Evolutionary conservation across 1,140 invertebrate species (phyloP).

Genomic region (Meloidogyne floridensis): DNA sequence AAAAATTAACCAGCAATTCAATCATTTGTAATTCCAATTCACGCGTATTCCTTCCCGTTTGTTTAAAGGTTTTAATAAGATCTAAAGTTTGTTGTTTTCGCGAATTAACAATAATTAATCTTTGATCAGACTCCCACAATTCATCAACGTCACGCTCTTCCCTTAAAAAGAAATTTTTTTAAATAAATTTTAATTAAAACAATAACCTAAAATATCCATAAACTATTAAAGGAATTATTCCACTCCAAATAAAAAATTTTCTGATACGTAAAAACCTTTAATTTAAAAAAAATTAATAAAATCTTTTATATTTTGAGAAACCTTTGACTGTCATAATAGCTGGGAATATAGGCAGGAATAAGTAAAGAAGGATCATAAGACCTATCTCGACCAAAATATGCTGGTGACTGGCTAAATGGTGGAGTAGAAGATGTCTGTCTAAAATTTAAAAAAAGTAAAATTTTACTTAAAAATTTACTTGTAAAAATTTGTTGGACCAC

Average conservation of each 20-base stretch:
- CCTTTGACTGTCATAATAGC: conserved; percentile 21
- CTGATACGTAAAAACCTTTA: neutral
- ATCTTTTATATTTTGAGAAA: neutral
- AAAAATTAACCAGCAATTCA: neutral
- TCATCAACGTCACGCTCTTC: conserved; percentile 12
- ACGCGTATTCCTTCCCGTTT: neutral
- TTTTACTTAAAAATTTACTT: neutral
- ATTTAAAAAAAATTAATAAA: neutral
- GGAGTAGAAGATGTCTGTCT: neutral
- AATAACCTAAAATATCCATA: conserved; percentile 9
- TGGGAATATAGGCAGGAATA: conserved; percentile 6
- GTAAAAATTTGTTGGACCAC: neutral
- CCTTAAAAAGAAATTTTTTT: neutral
- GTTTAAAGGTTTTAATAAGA: neutral
- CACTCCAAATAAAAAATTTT: neutral
- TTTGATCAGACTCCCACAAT: conserved; percentile 8
- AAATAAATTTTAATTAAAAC: neutral
- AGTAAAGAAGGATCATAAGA: conserved; percentile 13
- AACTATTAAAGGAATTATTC: neutral
- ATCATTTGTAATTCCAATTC: conserved; percentile 10
- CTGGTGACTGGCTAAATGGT: neutral
- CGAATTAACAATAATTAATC: neutral
- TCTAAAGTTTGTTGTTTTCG: neutral
- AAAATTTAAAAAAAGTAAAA: neutral
- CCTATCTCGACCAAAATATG: conserved; percentile 1